Percentiles rank a stretch among this genome's conserved stretches.
phyloP scores from a whole-genome alignment of 53 echinoderm and acorn worm species.

The Stichopus horrens region DNA sequence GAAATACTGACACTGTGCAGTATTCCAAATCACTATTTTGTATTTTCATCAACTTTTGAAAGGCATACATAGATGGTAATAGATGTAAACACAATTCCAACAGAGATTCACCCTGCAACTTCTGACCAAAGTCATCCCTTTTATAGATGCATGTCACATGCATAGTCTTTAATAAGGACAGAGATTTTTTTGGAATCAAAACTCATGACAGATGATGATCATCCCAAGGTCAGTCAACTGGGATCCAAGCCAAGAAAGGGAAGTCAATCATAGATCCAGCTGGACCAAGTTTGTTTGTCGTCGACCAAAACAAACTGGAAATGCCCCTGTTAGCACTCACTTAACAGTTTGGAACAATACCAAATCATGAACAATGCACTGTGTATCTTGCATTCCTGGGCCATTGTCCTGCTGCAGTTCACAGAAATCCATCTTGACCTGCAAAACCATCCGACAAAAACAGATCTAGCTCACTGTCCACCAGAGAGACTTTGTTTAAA shows the following conservation, averaged over 20 bases:
- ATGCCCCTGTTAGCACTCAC: conserved; percentile 3
- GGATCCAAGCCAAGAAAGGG: background rate
- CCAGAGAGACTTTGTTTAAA: no score
- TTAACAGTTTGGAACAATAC: conserved; percentile 22
- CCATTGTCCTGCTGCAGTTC: conserved; percentile 21
- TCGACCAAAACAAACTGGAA: conserved; percentile 10
- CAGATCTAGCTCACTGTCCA: background rate
- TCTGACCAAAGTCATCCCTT: no score
- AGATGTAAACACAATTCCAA: no score
- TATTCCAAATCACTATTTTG: no score
- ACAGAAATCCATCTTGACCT: conserved; percentile 37
- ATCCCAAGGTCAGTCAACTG: background rate
- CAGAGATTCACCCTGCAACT: no score
- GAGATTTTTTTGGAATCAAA: no score
- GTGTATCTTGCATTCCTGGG: conserved; percentile 6
- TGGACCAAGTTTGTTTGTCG: background rate
- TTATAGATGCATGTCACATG: no score
- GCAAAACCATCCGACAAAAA: background rate
- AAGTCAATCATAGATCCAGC: background rate
- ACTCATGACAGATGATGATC: no score
- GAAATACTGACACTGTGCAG: no score
- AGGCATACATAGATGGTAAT: no score
- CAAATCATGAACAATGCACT: background rate
- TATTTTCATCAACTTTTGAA: no score
- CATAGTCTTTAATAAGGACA: no score